Percentiles rank a stretch among this genome's conserved stretches.
phyloP scores from a whole-genome alignment of 35 echinoderm and acorn worm genomes.

The Ophioderma brevispina region DNA sequence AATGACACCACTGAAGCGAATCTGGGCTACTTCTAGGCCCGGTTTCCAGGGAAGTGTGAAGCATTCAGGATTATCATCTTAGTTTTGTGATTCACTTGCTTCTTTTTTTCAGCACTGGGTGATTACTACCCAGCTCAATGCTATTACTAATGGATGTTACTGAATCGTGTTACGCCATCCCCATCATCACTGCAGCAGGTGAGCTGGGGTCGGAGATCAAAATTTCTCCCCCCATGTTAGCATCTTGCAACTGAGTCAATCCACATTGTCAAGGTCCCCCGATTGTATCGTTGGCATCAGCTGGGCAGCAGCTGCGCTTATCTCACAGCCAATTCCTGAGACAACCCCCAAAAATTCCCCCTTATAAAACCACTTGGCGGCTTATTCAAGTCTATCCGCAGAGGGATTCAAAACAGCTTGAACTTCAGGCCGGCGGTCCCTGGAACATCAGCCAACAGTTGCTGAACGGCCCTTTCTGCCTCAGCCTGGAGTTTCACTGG shows the following conservation, averaged over 20 bases:
- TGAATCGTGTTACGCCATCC: neutral
- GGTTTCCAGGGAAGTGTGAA: too few species aligned
- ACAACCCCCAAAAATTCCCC: too few species aligned
- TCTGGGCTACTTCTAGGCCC: too few species aligned
- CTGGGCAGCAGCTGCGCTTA: neutral
- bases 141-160: neutral
- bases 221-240: neutral
- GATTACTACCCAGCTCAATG: neutral
- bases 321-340: too few species aligned
- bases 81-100: too few species aligned
- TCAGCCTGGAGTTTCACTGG: too few species aligned
- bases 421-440: neutral
- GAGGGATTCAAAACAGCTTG: neutral
- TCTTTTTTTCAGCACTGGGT: neutral
- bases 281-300: neutral
- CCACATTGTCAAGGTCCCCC: neutral
- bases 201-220: neutral
- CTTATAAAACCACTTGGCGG: neutral
- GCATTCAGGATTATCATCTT: too few species aligned
- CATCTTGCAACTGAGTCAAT: neutral
- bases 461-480: neutral
- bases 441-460: neutral
- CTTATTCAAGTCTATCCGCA: neutral
- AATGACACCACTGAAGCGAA: too few species aligned
- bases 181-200: neutral